Evolutionary conservation across 2,888 invertebrate genomes (phyloP).

Genomic region (Microctonus aethiopoides): DNA sequence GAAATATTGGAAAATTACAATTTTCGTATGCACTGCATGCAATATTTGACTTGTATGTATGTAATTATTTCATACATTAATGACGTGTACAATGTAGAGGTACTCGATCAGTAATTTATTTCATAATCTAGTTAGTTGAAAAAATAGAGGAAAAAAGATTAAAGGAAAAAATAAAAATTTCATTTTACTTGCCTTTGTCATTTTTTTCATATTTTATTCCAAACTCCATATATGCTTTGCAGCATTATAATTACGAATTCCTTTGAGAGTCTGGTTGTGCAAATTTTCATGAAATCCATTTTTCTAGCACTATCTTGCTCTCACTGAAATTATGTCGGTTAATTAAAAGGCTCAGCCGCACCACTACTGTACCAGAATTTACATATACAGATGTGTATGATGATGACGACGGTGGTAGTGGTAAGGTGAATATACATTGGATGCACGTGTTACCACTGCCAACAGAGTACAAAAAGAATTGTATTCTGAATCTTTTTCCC

Average conservation of each 20-base stretch:
- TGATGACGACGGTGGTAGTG: slow-evolving; percentile 5
- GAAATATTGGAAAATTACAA: slow-evolving; percentile 49
- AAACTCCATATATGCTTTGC: not conserved
- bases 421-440: slow-evolving; percentile 36
- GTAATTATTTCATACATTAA: not conserved
- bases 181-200: too few relatives aligned
- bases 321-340: slow-evolving; percentile 41
- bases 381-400: not conserved
- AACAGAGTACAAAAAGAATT: not conserved
- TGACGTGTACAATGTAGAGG: not conserved
- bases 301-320: slow-evolving; percentile 10
- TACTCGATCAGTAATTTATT: not conserved
- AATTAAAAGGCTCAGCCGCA: slow-evolving; percentile 40
- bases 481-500: not conserved
- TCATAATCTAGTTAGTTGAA: not conserved
- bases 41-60: slow-evolving; percentile 46
- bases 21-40: slow-evolving; percentile 41
- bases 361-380: not conserved
- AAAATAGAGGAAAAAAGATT: too few relatives aligned
- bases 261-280: slow-evolving; percentile 6
- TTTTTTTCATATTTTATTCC: not conserved
- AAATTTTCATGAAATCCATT: slow-evolving; percentile 26
- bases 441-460: slow-evolving; percentile 36
- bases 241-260: too few relatives aligned
- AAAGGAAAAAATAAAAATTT: too few relatives aligned